Conservation (phyloP, 1,140 invertebrate genomes). For the Ooceraea biroi region DNA sequence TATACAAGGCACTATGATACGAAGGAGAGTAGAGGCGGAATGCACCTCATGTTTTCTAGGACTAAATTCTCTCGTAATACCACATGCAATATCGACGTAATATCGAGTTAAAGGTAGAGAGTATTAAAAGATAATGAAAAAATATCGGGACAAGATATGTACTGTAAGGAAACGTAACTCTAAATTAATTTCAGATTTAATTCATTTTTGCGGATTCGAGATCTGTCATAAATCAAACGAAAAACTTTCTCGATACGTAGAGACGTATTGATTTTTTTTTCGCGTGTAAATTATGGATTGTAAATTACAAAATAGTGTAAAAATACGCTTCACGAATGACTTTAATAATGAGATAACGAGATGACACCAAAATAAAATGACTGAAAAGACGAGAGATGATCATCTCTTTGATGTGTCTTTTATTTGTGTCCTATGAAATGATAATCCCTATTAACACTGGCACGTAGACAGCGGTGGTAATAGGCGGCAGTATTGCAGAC, state of each 20-base stretch:
- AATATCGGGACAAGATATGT: not conserved
- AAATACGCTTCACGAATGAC: conserved; percentile 25
- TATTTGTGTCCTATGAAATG: conserved; percentile 35
- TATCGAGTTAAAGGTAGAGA: not conserved
- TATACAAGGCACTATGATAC: conserved; percentile 16
- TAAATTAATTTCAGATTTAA: not conserved
- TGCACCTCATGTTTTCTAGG: not conserved
- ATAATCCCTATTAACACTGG: conserved; percentile 59
- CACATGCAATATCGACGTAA: not conserved
- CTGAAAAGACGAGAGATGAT: too few relatives aligned
- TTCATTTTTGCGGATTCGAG: too few relatives aligned
- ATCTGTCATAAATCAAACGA: too few relatives aligned
- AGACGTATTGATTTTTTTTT: not conserved
- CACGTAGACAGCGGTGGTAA: conserved; percentile 49
- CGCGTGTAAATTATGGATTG: conserved; percentile 48
- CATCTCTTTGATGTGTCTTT: conserved; percentile 25
- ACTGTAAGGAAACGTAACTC: not conserved
- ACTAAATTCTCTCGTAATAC: not conserved
- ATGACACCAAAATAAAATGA: too few relatives aligned
- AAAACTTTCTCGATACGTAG: too few relatives aligned
- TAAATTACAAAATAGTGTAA: conserved; percentile 52
- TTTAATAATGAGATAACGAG: too few relatives aligned
- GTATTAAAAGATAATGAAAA: not conserved
- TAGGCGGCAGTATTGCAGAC: conserved; percentile 66
- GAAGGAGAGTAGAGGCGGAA: not conserved